Base-by-base conservation (phyloP, 2,113 vertebrate genomes). In the Indicator maculatus region DNA sequence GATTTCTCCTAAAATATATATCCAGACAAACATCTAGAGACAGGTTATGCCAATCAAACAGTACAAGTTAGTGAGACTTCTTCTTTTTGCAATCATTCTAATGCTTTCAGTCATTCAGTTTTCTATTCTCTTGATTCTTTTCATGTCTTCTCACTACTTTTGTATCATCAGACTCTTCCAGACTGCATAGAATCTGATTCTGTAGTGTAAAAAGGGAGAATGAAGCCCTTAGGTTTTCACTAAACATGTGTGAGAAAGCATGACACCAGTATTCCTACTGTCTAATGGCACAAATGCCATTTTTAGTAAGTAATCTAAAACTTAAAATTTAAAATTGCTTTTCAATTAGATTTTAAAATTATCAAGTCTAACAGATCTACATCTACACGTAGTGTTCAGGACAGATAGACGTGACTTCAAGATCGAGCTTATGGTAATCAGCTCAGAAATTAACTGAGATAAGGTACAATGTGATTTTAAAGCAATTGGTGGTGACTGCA, bases 1-100 rank as follows among this genome's bases (percentile, higher is more conserved):
- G 12, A 83, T 47, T 95, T 91, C 36, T 73, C 64, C 50, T 47
- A 60, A 86, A 93, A 77, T 39, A 80, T 93, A 88, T 89, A 65
- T 67, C 19, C 52, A 90, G 31, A 31, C 26, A 86, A 74, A 67
- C 11, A 64, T 52, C 41, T 66, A 71, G 55, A 76, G 31, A 38
- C 17, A 6, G 28, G 59, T 79, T 59, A 70, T 39, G 12, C 18
- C 53, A 83, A 86, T 16, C 31, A 64, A 88, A 85, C 11, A 71
- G 19, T 15, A 60, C 5, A 71, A 67, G 12, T 11, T 8, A 83
- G 44, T 18, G 19, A 79, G 36, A 73, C 6, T 56, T 50, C 19
- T 60, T 60, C 39, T 45, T 66, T n/a, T 26, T 73, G 26, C 26
- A 66, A 11, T 39, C 1, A 1, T 17, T 18, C 21, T 28, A 18